Evolutionary conservation across 2,888 invertebrate genomes (phyloP), one percentile per base, ranked within the genome.

Genomic region (Tuta absoluta): DNA sequence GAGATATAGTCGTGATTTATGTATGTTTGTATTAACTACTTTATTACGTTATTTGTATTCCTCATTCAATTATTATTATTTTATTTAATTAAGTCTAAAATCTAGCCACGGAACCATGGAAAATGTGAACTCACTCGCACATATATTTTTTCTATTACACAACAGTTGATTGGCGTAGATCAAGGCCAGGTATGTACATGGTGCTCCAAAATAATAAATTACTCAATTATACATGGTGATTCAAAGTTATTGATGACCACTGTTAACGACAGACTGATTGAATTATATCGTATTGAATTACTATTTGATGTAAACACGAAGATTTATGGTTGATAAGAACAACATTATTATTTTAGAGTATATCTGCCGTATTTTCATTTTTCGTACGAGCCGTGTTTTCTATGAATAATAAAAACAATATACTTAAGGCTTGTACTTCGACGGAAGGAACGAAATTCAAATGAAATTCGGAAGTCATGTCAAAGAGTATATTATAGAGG

Each of bases 201-300:
- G 57, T 57, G 57, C 28, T 57, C 57, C 19, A 57, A 24, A 23
- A 23, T 24, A 14, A 49, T 49, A 49, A 11, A 49, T 49, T 48
- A 48, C 45, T 48, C 28, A 28, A 28, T 28, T 49, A 49, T 49
- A 49, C 49, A 53, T 53, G 53, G 53, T 53, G 53, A 10, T 53
- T 19, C 33, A 33, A 57, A 33, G 33, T 57, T 57, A 57, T 33
- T 57, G 57, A 57, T 57, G 57, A 33, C 57, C 33, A 57, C 21
- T 17, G 57, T 33, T 57, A 57, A 24, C 57, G 33, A 57, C 33
- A n/a, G 8, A 24, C 33, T 57, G 57, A 33, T 57, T 57, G 57
- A 57, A 57, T 41, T 33, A 57, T 21, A 12, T 33, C 33, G 33
- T 28, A 57, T 57, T 17, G 10, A 57, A 57, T 57, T 19, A 33